These are phyloP conservation scores for Pipra filicauda DNA, from an alignment of 2,113 vertebrate species.

Conservation along the genomic window DNA sequence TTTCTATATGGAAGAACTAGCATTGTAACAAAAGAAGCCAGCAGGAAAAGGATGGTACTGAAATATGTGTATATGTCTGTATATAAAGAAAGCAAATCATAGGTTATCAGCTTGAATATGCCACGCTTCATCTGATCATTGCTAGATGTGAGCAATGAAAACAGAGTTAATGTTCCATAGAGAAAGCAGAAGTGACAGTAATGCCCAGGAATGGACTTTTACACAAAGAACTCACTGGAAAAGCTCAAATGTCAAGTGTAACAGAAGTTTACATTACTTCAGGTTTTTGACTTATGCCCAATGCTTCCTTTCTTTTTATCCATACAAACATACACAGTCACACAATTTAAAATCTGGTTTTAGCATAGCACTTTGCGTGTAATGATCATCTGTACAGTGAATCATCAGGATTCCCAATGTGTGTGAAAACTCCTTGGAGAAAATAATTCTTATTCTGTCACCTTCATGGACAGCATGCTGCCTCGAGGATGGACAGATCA, in stretches of 20 bases:
- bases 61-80: background rate
- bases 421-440: background rate
- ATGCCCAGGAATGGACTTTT: constrained; percentile 44
- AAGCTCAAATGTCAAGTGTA: constrained; percentile 49
- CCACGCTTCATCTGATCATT: constrained; percentile 24
- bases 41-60: background rate
- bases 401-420: background rate
- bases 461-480: background rate
- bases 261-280: constrained; percentile 40
- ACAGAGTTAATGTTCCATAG: constrained; percentile 48
- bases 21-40: background rate
- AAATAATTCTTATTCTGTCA: background rate
- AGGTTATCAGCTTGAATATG: constrained; percentile 52
- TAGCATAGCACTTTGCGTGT: background rate
- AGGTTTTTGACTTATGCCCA: constrained; percentile 22
- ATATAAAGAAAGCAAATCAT: constrained; percentile 24
- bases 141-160: constrained; percentile 45
- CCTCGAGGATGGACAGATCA: background rate
- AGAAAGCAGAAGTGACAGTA: constrained; percentile 41
- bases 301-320: background rate
- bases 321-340: background rate
- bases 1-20: background rate
- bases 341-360: background rate
- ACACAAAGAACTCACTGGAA: constrained; percentile 37
- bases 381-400: background rate